A percentile compares a stretch with the other conserved stretches of the same genome.
phyloP scores from a whole-genome alignment of 2,888 invertebrate species.

The Baccha elongata region DNA sequence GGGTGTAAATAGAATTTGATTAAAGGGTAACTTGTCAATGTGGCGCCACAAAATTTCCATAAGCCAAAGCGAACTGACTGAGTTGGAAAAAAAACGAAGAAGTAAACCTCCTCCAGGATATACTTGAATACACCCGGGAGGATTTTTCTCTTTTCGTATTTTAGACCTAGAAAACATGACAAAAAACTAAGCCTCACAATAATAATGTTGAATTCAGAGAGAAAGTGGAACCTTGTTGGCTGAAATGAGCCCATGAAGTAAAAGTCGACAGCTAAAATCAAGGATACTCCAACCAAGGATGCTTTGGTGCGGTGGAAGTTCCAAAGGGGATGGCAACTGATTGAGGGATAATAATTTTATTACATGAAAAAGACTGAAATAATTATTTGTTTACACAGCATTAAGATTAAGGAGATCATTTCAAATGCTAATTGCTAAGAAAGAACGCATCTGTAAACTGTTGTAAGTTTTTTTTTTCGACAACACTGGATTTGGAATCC shows the following conservation, averaged over 20 bases:
- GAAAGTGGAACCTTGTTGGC: constrained; percentile 3
- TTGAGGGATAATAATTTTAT: constrained; percentile 68
- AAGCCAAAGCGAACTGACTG: constrained; percentile 49
- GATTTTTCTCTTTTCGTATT: constrained; percentile 45
- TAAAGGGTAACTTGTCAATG: constrained; percentile 77
- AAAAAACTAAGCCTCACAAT: constrained; percentile 13
- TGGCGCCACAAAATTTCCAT: constrained; percentile 78
- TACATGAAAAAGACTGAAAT: constrained; percentile 64
- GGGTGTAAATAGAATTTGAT: constrained; percentile 80
- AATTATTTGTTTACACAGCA: constrained; percentile 71
- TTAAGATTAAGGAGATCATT: constrained; percentile 68
- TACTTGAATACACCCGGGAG: constrained; percentile 33
- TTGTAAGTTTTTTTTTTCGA: constrained; percentile 20
- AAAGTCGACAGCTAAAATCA: constrained; percentile 41
- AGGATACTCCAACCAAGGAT: constrained; percentile 32
- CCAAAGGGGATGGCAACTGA: constrained; percentile 9
- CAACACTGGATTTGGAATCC: neutral
- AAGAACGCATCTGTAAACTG: constrained; percentile 26
- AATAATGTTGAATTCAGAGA: constrained; percentile 1
- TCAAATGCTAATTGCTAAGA: constrained; percentile 62
- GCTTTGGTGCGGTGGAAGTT: neutral
- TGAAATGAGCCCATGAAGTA: constrained; percentile 16
- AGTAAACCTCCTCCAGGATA: constrained; percentile 22
- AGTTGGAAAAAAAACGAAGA: constrained; percentile 20
- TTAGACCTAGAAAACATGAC: constrained; percentile 47